These are phyloP conservation scores for Tiaroga cobitis DNA, from an alignment of 2,797 vertebrate genomes.

Conservation along the genomic window DNA sequence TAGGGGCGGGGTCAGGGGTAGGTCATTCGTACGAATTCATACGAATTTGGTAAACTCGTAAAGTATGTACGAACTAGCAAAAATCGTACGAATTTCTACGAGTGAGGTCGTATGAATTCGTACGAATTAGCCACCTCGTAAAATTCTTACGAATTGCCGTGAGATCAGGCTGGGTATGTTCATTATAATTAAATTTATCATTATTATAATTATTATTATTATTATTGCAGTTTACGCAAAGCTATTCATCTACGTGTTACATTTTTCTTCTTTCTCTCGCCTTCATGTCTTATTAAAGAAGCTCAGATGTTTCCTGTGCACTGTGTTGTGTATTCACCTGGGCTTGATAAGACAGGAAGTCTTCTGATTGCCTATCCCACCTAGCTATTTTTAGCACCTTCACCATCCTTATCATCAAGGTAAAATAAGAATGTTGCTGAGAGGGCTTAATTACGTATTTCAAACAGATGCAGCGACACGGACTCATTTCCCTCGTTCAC, in stretches of 20 bases:
- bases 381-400: conserved; percentile 41
- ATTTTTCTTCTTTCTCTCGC: background rate
- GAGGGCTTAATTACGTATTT: conserved; percentile 17
- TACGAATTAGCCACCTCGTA: too few species aligned
- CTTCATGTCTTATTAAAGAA: background rate
- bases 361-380: conserved; percentile 14
- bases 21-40: too few species aligned
- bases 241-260: background rate
- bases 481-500: conserved; percentile 17
- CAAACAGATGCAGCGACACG: conserved; percentile 22
- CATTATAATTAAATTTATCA: background rate
- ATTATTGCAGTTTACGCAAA: background rate
- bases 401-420: conserved; percentile 38
- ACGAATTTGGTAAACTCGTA: too few species aligned
- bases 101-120: too few species aligned
- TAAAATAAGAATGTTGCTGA: conserved; percentile 31
- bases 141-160: too few species aligned
- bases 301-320: background rate
- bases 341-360: conserved; percentile 45
- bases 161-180: too few species aligned
- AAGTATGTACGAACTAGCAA: too few species aligned
- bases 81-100: too few species aligned
- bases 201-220: background rate
- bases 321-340: conserved; percentile 33
- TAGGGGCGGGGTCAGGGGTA: too few species aligned